These are phyloP conservation scores for Ceriagrion tenellum DNA, from an alignment of 2,888 invertebrate genomes.

Conservation along the genomic window DNA sequence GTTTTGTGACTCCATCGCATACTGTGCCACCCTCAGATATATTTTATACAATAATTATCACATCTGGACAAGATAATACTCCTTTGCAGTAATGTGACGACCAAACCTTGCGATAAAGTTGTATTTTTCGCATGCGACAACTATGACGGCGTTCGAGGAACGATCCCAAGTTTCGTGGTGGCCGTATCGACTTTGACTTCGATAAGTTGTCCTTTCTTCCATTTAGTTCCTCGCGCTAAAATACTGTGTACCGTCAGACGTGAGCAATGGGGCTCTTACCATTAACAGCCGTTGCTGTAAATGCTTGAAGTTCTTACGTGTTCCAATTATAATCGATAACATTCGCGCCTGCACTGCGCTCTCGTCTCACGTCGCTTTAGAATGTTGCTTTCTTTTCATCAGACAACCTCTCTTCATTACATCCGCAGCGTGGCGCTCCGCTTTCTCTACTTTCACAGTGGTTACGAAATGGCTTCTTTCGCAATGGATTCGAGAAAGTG, in stretches of 20 bases:
- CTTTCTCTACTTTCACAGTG: not conserved
- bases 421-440: constrained; percentile 26
- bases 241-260: not conserved
- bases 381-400: constrained; percentile 28
- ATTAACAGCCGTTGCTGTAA: not conserved
- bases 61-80: no score
- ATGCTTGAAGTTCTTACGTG: not conserved
- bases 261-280: not conserved
- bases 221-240: no score
- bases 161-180: no score
- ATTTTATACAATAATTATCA: no score
- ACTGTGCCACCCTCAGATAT: no score
- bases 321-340: not conserved
- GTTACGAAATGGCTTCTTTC: constrained; percentile 1
- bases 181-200: no score
- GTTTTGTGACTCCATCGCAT: no score
- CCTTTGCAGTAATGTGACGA: no score
- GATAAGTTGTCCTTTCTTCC: no score
- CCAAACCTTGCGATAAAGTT: no score
- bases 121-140: no score
- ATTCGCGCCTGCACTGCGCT: constrained; percentile 4
- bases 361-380: not conserved
- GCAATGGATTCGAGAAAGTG: not conserved
- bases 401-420: not conserved
- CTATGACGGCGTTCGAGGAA: no score